Percentiles rank a stretch among this genome's conserved stretches.
Evolutionary conservation across 2,113 vertebrate genomes (phyloP).

Genomic region (Hiodon tergisus): DNA sequence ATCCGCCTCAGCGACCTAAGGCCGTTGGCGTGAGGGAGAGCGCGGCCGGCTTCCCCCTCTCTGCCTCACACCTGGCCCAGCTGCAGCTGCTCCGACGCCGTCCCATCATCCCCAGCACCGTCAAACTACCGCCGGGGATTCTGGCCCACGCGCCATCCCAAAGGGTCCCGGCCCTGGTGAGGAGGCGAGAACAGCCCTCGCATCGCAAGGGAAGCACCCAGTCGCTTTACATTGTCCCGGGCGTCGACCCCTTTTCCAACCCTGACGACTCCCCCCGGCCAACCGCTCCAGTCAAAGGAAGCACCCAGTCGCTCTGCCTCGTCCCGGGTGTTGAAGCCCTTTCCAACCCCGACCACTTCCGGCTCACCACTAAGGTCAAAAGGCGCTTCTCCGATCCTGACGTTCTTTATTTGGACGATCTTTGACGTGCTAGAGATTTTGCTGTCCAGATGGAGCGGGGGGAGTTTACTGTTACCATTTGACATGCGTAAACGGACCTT

Average conservation of each 20-base stretch:
- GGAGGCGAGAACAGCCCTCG: slow-evolving; percentile 62
- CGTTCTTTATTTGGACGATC: slow-evolving; percentile 45
- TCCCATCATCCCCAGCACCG: slow-evolving; percentile 74
- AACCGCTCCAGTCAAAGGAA: slow-evolving; percentile 56
- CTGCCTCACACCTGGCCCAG: slow-evolving; percentile 58
- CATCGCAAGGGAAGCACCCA: slow-evolving; percentile 76
- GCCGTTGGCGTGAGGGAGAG: slow-evolving; percentile 17
- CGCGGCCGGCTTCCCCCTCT: slow-evolving; percentile 42
- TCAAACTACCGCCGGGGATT: slow-evolving; percentile 72
- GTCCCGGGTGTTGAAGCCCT: slow-evolving; percentile 43
- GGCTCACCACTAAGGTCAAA: slow-evolving; percentile 46
- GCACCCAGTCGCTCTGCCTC: slow-evolving; percentile 76
- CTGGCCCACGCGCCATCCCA: slow-evolving; percentile 36
- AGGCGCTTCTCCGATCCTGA: slow-evolving; percentile 84
- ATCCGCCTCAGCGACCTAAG: slow-evolving; percentile 34
- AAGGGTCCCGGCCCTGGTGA: slow-evolving; percentile 35
- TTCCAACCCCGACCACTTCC: slow-evolving; percentile 9
- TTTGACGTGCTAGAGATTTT: slow-evolving; percentile 28
- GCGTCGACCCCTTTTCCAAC: slow-evolving; percentile 38
- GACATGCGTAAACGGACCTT: slow-evolving; percentile 5
- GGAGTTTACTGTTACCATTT: slow-evolving; percentile 21
- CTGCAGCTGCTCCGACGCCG: slow-evolving; percentile 65
- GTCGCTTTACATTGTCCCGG: slow-evolving; percentile 68
- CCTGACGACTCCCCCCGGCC: background rate
- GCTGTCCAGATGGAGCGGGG: slow-evolving; percentile 2